phyloP scores from a whole-genome alignment of 2,113 vertebrate species.

The Dendrocopos noguchii region DNA sequence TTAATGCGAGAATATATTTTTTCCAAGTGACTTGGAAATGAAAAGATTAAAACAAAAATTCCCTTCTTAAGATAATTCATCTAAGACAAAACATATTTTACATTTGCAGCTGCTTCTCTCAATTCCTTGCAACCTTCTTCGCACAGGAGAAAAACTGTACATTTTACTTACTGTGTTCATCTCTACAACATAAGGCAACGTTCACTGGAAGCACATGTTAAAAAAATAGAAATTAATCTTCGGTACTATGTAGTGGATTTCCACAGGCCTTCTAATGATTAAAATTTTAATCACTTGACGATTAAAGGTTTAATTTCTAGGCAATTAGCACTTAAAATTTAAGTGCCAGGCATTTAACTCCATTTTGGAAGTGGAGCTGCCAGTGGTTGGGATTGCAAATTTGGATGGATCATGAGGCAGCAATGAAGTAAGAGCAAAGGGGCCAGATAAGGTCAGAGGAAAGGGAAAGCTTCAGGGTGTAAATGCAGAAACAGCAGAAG shows the following conservation, averaged over 20 bases:
- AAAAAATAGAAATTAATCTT: slow-evolving; percentile 65
- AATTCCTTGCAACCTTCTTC: slow-evolving; percentile 3
- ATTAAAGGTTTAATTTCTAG: slow-evolving; percentile 70
- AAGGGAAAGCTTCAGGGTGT: not conserved
- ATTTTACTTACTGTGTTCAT: not conserved
- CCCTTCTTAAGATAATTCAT: not conserved
- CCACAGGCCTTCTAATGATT: slow-evolving; percentile 52
- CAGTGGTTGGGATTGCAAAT: not conserved
- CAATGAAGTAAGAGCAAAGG: not conserved
- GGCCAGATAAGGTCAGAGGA: not conserved
- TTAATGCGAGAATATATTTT: not conserved
- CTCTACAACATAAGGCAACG: slow-evolving; percentile 25
- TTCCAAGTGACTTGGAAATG: not conserved
- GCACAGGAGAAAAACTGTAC: slow-evolving; percentile 12
- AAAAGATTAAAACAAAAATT: not conserved
- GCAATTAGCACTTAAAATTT: slow-evolving; percentile 64
- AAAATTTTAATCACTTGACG: slow-evolving; percentile 72
- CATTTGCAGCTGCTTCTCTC: not conserved
- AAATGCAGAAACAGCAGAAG: not conserved
- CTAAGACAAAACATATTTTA: not conserved
- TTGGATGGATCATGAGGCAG: not conserved
- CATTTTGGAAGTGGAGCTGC: not conserved
- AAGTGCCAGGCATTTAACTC: slow-evolving; percentile 55
- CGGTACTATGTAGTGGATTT: slow-evolving; percentile 52
- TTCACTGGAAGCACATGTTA: slow-evolving; percentile 4